A percentile compares a stretch with the other conserved stretches of the same genome.
Conservation (phyloP, 2,797 vertebrate genomes). For the Valencia hispanica region DNA sequence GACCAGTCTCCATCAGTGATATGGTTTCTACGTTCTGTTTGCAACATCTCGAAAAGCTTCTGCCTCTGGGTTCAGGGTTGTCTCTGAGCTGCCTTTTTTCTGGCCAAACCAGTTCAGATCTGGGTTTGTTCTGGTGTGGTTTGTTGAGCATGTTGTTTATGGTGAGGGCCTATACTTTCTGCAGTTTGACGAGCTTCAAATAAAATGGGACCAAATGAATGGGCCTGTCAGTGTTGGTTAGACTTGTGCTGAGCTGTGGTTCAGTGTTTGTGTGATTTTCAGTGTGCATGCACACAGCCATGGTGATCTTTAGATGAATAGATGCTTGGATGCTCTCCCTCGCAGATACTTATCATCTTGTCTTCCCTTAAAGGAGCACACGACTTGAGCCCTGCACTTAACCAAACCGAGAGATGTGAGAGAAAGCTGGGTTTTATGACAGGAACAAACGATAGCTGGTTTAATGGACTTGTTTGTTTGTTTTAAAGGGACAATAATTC, state of each 20-base stretch:
- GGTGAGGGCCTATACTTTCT: conserved; percentile 80
- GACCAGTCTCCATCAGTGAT: conserved; percentile 33
- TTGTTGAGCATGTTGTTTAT: conserved; percentile 85
- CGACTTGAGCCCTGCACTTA: conserved; percentile 44
- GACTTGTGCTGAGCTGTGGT: conserved; percentile 74
- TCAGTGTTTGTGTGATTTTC: conserved; percentile 49
- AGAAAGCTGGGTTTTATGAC: conserved; percentile 59
- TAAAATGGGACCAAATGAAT: conserved; percentile 81
- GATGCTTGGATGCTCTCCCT: conserved; percentile 43
- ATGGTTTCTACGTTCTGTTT: conserved; percentile 46
- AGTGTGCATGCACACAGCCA: conserved; percentile 37
- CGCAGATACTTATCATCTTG: conserved; percentile 48
- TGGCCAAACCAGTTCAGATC: conserved; percentile 62
- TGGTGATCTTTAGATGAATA: conserved; percentile 40
- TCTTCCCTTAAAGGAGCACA: conserved; percentile 43
- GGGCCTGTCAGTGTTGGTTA: conserved; percentile 78
- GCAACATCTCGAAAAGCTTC: conserved; percentile 46
- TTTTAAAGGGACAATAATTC: conserved; percentile 57
- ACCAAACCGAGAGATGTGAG: conserved; percentile 55
- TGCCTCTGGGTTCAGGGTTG: conserved; percentile 62
- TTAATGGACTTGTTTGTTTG: conserved; percentile 66
- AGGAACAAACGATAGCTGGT: conserved; percentile 57
- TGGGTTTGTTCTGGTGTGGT: conserved; percentile 83
- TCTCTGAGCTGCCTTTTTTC: conserved; percentile 41
- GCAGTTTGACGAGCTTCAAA: conserved; percentile 80